Conservation (phyloP, 2,113 vertebrate genomes). For the Mesoclemmys tuberculata region DNA sequence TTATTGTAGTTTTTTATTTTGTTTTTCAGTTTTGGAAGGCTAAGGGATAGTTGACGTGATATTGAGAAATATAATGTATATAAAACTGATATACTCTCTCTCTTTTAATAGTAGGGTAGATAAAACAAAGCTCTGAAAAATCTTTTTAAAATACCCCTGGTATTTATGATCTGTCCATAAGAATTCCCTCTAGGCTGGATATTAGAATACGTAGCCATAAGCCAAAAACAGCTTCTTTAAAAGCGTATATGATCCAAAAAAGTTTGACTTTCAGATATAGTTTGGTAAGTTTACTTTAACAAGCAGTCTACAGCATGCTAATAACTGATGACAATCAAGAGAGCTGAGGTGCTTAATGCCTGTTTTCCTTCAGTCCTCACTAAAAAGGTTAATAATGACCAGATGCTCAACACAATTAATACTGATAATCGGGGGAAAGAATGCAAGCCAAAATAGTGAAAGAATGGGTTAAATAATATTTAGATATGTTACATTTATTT, state of each 20-base stretch:
- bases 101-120: fast-evolving
- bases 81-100: not conserved
- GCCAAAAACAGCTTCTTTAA: not conserved
- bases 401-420: too few relatives aligned
- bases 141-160: not conserved
- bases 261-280: not conserved
- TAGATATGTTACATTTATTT: too few relatives aligned
- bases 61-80: not conserved
- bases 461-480: too few relatives aligned
- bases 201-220: not conserved
- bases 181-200: not conserved
- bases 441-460: too few relatives aligned
- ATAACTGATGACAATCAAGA: too few relatives aligned
- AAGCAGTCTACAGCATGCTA: not conserved
- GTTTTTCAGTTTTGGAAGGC: not conserved
- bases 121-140: not conserved
- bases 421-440: too few relatives aligned
- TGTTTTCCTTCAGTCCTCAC: too few relatives aligned
- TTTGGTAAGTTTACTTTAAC: not conserved
- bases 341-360: too few relatives aligned
- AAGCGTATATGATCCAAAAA: fast-evolving
- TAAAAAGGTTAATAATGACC: too few relatives aligned
- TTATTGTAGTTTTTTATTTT: not conserved
- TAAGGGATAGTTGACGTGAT: not conserved
- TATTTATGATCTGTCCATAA: not conserved